phyloP scores from a whole-genome alignment of 2,888 invertebrate genomes.

The Diabrotica balteata region DNA sequence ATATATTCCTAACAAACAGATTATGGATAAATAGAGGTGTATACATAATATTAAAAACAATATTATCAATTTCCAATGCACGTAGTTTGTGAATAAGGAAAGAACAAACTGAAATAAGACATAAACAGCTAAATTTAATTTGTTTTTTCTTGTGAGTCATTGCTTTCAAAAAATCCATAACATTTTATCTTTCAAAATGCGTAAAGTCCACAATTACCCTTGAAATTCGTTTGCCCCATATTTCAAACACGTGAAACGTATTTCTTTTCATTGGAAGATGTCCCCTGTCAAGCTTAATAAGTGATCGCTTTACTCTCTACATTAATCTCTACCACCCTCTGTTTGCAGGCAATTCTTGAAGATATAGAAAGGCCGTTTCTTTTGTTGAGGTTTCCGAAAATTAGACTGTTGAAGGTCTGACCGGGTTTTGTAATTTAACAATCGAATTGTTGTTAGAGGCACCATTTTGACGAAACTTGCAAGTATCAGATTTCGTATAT shows the following conservation, averaged over 20 bases:
- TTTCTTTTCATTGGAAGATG: conserved; percentile 25
- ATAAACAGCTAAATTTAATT: no score
- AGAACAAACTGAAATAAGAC: no score
- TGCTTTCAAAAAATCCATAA: no score
- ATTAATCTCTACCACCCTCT: conserved; percentile 30
- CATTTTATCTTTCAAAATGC: no score
- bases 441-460: conserved; percentile 5
- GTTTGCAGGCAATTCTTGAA: conserved; percentile 24
- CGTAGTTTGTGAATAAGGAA: no score
- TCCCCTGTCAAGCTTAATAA: conserved; percentile 28
- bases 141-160: no score
- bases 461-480: conserved; percentile 17
- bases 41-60: no score
- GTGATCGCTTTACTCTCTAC: conserved; percentile 30
- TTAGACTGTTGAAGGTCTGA: conserved; percentile 6
- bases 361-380: conserved; percentile 27
- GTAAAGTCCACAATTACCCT: no score
- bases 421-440: conserved; percentile 2
- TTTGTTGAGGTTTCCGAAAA: conserved; percentile 21
- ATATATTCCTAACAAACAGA: no score
- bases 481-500: background rate
- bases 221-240: background rate
- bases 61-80: no score
- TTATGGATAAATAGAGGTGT: no score
- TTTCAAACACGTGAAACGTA: conserved; percentile 22